phyloP scores from a whole-genome alignment of 2,797 vertebrate species.

The Semaprochilodus insignis region DNA sequence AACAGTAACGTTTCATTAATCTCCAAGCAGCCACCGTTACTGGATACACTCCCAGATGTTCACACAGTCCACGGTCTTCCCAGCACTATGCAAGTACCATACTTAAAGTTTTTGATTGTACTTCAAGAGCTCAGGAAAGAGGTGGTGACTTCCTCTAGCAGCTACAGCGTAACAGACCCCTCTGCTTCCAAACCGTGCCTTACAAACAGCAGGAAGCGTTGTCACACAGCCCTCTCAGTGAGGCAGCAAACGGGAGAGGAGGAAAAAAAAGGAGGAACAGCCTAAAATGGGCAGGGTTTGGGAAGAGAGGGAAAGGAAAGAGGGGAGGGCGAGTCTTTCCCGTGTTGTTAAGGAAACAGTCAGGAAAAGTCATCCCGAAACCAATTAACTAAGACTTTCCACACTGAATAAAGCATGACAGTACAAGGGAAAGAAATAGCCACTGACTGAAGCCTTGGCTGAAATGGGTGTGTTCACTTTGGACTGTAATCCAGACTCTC shows the following conservation, averaged over 20 bases:
- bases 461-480: constrained; percentile 23
- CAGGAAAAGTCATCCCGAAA: constrained; percentile 64
- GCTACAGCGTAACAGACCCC: constrained; percentile 72
- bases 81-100: constrained; percentile 38
- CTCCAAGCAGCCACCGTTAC: constrained; percentile 11
- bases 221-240: constrained; percentile 51
- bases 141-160: constrained; percentile 77
- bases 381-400: constrained; percentile 75
- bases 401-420: constrained; percentile 62
- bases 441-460: constrained; percentile 39
- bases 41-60: constrained; percentile 20
- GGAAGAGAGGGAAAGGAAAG: constrained; percentile 65
- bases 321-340: constrained; percentile 37
- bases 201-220: constrained; percentile 57
- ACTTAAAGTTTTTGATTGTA: constrained; percentile 38
- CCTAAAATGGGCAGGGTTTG: constrained; percentile 80
- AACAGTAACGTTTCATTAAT: constrained; percentile 23
- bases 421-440: constrained; percentile 47
- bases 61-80: constrained; percentile 32
- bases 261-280: constrained; percentile 71
- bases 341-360: constrained; percentile 71
- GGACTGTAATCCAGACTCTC: not conserved
- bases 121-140: constrained; percentile 69
- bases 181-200: constrained; percentile 38
- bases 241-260: constrained; percentile 37